Evolutionary conservation across 1,140 invertebrate genomes (phyloP), one percentile per base, ranked within the genome.

Genomic region (Heliconius melpomene): DNA sequence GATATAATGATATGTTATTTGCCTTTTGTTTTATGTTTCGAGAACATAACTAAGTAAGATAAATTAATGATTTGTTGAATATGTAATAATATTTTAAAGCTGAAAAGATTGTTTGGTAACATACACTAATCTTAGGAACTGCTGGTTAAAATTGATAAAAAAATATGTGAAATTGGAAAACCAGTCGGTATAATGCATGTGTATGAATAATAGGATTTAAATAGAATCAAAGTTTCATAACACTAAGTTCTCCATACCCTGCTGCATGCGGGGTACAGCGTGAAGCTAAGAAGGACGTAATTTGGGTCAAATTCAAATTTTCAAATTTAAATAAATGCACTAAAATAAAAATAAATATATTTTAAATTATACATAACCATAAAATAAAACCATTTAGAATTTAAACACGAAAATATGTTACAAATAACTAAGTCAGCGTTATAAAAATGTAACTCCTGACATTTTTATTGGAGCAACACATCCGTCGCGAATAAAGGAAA

Each of bases 381-480:
- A 57, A 57, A 23, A 57, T 23, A 23, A 57, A n/a, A 23, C 9
- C 9, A 57, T 57, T 23, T 57, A 23, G 54, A 57, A 57, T 23
- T 23, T 23, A 23, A 23, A 23, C 16, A 9, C 20, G 20, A 57
- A 57, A 57, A 23, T 57, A n/a, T n/a, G 7, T 57, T 57, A 2
- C 54, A 29, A 66, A 29, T 66, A 66, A 66, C 23, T 26, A 66
- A 85, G 60, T 29, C 60, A 66, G 26, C 26, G 26, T 29, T 66
- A 66, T 79, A 74, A 77, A 81, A 74, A 74, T 74, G 29, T 38
- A 77, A 77, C 82, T 83, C 87, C 85, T 88, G 81, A 78, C 79
- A 74, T 73, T 85, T 82, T 84, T 80, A 75, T 79, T 71, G 79
- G 60, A 66, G 83, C 84, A 86, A 85, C 82, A 54, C 77, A 84